Conservation (phyloP, 2,113 vertebrate genomes). For the Gorsachius goisagi region DNA sequence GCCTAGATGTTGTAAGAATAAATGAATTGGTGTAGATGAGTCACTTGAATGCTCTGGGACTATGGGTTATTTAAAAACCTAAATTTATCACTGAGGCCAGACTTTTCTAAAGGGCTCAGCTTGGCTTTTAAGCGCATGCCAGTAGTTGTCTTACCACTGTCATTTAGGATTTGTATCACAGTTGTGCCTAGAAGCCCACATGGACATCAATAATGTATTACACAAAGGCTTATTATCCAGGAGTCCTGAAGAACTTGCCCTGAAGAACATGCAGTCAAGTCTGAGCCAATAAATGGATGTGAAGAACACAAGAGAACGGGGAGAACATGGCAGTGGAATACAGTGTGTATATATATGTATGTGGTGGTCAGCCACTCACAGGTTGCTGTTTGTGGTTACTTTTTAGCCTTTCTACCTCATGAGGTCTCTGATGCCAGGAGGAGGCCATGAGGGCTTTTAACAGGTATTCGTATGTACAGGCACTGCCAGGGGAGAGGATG, state of each 20-base stretch:
- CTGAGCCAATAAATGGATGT: background rate
- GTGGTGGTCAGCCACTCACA: background rate
- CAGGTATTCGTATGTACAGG: background rate
- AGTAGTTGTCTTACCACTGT: constrained; percentile 18
- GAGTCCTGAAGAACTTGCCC: constrained; percentile 4
- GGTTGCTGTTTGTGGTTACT: background rate
- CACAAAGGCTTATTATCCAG: constrained; percentile 6
- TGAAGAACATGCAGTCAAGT: background rate
- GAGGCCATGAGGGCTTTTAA: background rate
- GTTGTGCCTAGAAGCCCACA: background rate
- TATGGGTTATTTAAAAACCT: constrained; percentile 29
- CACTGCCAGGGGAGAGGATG: background rate
- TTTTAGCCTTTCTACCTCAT: background rate
- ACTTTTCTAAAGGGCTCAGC: constrained; percentile 26
- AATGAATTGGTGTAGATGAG: constrained; percentile 28
- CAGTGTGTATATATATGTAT: too few relatives aligned
- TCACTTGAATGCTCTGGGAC: background rate
- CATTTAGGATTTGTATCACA: constrained; percentile 48
- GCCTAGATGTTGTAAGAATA: constrained; percentile 38
- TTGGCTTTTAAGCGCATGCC: constrained; percentile 34
- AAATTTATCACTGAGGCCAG: constrained; percentile 28
- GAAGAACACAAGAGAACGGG: background rate
- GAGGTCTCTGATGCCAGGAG: background rate
- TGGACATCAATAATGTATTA: constrained; percentile 5
- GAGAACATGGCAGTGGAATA: background rate